Conservation (phyloP, 2,113 vertebrate species). For the Erythrolamprus reginae region DNA sequence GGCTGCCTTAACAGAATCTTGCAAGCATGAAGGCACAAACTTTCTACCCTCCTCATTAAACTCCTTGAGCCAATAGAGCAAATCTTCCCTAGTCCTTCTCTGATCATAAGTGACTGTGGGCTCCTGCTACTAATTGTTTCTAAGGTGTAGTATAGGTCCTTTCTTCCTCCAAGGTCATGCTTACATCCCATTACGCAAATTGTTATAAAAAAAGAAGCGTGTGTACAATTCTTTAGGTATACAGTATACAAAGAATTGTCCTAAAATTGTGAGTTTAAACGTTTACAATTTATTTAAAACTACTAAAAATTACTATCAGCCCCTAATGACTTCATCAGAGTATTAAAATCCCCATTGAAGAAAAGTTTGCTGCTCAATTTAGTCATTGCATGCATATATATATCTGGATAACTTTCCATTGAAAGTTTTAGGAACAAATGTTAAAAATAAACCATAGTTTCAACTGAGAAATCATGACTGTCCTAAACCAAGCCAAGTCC, state of each 20-base stretch:
- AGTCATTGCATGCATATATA: too few species aligned
- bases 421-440: slow-evolving; percentile 32
- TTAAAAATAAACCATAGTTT: slow-evolving; percentile 2
- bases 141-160: neutral
- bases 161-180: neutral
- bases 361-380: too few species aligned
- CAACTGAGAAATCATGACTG: neutral
- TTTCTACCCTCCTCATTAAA: neutral
- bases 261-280: too few species aligned
- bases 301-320: too few species aligned
- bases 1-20: neutral
- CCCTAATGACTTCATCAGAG: too few species aligned
- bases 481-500: neutral
- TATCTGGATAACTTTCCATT: slow-evolving; percentile 25
- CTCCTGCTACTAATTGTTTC: neutral
- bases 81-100: neutral
- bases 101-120: neutral
- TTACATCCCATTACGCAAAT: neutral
- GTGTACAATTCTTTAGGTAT: too few species aligned
- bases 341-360: too few species aligned
- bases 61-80: neutral
- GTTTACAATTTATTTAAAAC: too few species aligned
- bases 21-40: neutral
- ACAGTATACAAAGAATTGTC: too few species aligned
- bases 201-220: slow-evolving; percentile 46